Base-by-base conservation (phyloP, 2,888 invertebrate genomes). In the Rhagonycha lutea region DNA sequence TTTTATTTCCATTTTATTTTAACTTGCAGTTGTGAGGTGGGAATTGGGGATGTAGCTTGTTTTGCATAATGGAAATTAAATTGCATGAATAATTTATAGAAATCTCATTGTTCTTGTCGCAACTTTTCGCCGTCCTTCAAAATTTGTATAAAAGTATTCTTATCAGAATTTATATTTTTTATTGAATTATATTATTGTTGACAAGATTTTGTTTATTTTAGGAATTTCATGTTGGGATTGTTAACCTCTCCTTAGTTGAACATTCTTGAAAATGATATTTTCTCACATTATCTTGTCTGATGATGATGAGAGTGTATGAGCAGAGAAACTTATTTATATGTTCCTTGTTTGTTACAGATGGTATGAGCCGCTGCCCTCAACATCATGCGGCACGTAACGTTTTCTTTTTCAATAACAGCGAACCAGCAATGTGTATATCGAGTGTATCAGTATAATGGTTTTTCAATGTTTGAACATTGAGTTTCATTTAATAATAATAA, bases 341-440 rank as follows among this genome's bases (percentile, higher is more conserved):
- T 29, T 26, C 65, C 70, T 65, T 62, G 77, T 83, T 85, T 84
- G 82, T 87, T 87, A 77, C 86, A 88, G 88, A 85, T 87, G 85
- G 86, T 86, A 84, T 84, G 85, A 81, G 86, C 86, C 87, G 87
- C 87, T 86, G 85, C 86, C 85, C 80, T 78, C 85, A 82, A 86
- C 86, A 84, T 85, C 85, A 85, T 83, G 87, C 87, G 86, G 87
- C 87, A 85, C 84, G 83, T 82, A 84, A 83, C 83, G 83, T 86
- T 84, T 86, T 86, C 86, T 32, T 24, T 84, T 84, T 85, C 84
- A 85, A 84, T 85, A 87, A 87, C 87, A 86, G 86, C 86, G 86
- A 87, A 87, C 79, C 85, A 86, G 86, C 87, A 86, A 86, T 86
- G 86, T 86, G 86, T 86, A 86, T 86, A 86, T 84, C 84, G 86